phyloP scores from a whole-genome alignment of 2,888 invertebrate genomes.

The Scrobipalpa atriplicella region DNA sequence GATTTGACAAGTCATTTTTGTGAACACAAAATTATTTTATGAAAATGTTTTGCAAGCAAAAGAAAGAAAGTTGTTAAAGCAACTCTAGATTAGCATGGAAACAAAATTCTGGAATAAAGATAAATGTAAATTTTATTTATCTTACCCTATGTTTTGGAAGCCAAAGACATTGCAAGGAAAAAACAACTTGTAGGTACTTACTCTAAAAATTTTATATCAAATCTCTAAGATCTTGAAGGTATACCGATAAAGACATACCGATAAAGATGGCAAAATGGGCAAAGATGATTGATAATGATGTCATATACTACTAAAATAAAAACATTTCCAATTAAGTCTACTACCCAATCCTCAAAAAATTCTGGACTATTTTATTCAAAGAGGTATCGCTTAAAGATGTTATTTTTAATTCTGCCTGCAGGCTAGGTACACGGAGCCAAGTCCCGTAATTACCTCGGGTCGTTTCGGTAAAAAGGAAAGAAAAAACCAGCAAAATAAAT shows the following conservation, averaged over 20 bases:
- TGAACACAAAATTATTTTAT: conserved; percentile 4
- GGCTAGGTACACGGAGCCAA: conserved; percentile 37
- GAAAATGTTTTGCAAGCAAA: conserved; percentile 2
- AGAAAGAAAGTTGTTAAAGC: background rate
- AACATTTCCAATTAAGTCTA: too few relatives aligned
- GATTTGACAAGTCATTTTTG: conserved; percentile 40
- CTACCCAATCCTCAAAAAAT: too few relatives aligned
- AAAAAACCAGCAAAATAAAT: conserved; percentile 47
- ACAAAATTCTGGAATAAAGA: background rate
- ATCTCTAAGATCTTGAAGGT: too few relatives aligned
- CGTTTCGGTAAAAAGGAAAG: conserved; percentile 37
- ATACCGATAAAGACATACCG: too few relatives aligned
- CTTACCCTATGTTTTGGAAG: background rate
- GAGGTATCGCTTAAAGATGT: conserved; percentile 31
- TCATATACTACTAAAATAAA: too few relatives aligned
- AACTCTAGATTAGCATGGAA: background rate
- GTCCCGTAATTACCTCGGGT: conserved; percentile 48
- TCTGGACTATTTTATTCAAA: background rate
- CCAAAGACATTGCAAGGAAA: background rate
- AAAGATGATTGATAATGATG: too few relatives aligned
- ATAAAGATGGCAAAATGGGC: too few relatives aligned
- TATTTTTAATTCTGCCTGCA: conserved; percentile 47
- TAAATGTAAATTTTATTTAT: background rate
- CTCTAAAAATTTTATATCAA: too few relatives aligned
- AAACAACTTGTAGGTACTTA: too few relatives aligned